Evolutionary conservation across 1,140 invertebrate genomes (phyloP).

Genomic region (Ceratoteleas bidentatus): DNA sequence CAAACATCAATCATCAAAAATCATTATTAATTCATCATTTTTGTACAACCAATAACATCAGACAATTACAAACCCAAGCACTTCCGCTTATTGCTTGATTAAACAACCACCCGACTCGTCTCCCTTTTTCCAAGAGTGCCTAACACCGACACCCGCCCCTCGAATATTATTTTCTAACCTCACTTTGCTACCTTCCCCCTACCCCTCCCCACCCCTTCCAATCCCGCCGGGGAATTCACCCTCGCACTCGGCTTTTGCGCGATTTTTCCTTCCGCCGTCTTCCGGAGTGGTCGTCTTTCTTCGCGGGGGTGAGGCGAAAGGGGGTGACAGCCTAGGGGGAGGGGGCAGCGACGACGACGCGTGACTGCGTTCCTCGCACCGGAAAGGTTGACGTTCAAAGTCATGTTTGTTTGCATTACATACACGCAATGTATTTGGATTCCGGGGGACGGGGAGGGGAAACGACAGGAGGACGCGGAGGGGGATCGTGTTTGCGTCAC

Average conservation of each 20-base stretch:
- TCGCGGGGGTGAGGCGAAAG: too few relatives aligned
- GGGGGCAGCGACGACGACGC: not conserved
- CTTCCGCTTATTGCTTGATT: too few relatives aligned
- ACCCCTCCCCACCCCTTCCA: not conserved
- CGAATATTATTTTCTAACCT: constrained; percentile 34
- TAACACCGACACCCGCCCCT: not conserved
- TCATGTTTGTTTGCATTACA: constrained; percentile 53
- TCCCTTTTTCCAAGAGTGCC: too few relatives aligned
- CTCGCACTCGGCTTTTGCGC: not conserved
- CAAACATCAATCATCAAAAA: too few relatives aligned
- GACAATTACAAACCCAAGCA: too few relatives aligned
- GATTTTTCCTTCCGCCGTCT: not conserved
- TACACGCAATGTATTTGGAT: constrained; percentile 41
- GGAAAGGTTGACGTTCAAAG: constrained; percentile 46
- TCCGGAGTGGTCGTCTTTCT: too few relatives aligned
- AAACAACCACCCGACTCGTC: too few relatives aligned
- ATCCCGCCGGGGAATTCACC: not conserved
- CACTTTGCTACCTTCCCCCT: constrained; percentile 2
- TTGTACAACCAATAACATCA: too few relatives aligned
- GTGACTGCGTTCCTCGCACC: constrained; percentile 34
- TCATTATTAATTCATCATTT: too few relatives aligned
- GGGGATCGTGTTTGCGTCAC: constrained; percentile 22
- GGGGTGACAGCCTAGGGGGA: constrained; percentile 1
- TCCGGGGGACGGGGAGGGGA: not conserved
- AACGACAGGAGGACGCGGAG: too few relatives aligned